Evolutionary conservation across 2,797 vertebrate species (phyloP).

Genomic region (Siniperca undulata): DNA sequence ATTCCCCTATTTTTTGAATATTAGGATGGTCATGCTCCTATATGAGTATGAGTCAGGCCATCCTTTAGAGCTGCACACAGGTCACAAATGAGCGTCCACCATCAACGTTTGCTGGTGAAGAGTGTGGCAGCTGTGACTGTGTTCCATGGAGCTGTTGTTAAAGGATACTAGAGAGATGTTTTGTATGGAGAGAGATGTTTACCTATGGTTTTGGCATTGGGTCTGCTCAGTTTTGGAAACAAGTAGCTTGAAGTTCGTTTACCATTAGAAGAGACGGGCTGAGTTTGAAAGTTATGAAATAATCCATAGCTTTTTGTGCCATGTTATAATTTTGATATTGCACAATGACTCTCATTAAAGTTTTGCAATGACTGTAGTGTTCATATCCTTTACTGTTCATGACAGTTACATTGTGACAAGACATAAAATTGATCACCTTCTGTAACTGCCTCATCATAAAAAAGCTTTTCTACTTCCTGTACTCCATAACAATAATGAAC

Average conservation of each 20-base stretch:
- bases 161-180: background rate
- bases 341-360: background rate
- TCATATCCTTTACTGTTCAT: background rate
- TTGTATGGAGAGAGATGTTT: background rate
- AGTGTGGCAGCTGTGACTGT: background rate
- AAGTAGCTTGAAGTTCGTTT: background rate
- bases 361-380: background rate
- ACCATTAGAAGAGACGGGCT: background rate
- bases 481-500: background rate
- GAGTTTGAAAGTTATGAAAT: background rate
- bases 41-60: background rate
- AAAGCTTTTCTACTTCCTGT: background rate
- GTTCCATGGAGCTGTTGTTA: background rate
- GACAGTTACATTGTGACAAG: background rate
- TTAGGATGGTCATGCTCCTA: too few relatives aligned
- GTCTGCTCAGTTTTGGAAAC: background rate
- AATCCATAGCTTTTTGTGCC: too few relatives aligned
- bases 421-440: background rate
- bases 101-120: background rate
- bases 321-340: too few relatives aligned
- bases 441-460: background rate
- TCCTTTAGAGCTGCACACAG: background rate
- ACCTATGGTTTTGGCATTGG: background rate
- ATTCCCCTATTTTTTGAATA: background rate
- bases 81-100: background rate